Conservation (phyloP, 2,113 vertebrate species). For the Probosciger aterrimus region DNA sequence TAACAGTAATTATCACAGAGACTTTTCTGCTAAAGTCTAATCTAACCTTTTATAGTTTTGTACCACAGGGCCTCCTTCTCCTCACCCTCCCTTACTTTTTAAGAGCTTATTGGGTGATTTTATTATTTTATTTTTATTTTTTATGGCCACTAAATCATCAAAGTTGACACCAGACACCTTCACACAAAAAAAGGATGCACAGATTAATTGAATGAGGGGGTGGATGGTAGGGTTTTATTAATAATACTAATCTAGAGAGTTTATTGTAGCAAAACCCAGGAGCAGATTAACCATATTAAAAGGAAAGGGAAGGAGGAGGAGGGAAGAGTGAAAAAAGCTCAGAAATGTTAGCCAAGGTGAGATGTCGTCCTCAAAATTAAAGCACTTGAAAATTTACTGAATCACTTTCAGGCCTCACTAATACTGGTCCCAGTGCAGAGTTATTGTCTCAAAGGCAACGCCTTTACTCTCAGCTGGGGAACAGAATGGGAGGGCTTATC, state of each 20-base stretch:
- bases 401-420: background rate
- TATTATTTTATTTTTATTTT: conserved; percentile 45
- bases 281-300: conserved; percentile 14
- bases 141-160: conserved; percentile 58
- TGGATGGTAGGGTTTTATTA: conserved; percentile 42
- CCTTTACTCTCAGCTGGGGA: background rate
- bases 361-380: background rate
- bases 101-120: conserved; percentile 58
- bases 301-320: background rate
- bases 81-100: background rate
- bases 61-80: conserved; percentile 12
- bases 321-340: background rate
- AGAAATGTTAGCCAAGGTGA: conserved; percentile 12
- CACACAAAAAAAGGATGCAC: conserved; percentile 3
- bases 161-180: conserved; percentile 33
- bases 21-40: conserved; percentile 66
- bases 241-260: conserved; percentile 49
- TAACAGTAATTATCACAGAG: conserved; percentile 75
- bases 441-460: background rate
- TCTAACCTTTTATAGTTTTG: conserved; percentile 74
- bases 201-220: conserved; percentile 57
- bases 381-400: background rate
- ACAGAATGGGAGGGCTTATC: background rate
- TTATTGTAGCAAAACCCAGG: conserved; percentile 45
- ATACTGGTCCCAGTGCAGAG: background rate